Percentiles rank a stretch among this genome's conserved stretches.
phyloP scores from a whole-genome alignment of 2,888 invertebrate species.

The Stenotaenia linearis region DNA sequence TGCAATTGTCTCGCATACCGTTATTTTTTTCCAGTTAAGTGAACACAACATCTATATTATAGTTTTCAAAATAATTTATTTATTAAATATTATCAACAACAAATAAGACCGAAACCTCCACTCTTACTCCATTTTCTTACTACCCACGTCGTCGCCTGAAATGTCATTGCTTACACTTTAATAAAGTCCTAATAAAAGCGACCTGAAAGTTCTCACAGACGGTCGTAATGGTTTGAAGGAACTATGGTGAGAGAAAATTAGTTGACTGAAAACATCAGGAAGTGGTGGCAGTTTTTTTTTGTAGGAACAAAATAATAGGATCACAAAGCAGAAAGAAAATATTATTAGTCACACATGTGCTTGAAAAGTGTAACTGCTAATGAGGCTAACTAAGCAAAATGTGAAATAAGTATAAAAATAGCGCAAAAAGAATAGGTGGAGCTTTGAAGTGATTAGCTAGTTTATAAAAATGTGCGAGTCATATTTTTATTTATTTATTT shows the following conservation, averaged over 20 bases:
- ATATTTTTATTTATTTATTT: constrained; percentile 27
- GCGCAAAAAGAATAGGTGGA: background rate
- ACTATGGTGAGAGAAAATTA: background rate
- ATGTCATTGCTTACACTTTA: too few relatives aligned
- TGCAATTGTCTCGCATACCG: too few relatives aligned
- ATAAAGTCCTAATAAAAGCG: too few relatives aligned
- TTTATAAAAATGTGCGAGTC: constrained; percentile 28
- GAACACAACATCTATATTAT: too few relatives aligned
- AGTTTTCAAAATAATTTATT: too few relatives aligned
- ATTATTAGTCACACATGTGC: background rate
- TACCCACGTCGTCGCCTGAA: too few relatives aligned
- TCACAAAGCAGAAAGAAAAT: constrained; percentile 9
- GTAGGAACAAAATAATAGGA: background rate
- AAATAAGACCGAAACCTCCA: too few relatives aligned
- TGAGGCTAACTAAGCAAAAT: background rate
- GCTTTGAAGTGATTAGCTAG: background rate
- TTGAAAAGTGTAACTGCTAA: background rate
- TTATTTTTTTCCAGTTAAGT: too few relatives aligned
- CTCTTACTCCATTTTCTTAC: too few relatives aligned
- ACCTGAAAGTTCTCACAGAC: too few relatives aligned
- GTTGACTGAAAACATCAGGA: background rate
- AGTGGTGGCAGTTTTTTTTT: background rate
- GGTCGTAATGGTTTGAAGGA: background rate
- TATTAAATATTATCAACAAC: too few relatives aligned
- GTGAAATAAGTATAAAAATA: background rate